phyloP scores from a whole-genome alignment of 2,888 invertebrate species.

The Eupelmus urozonus region DNA sequence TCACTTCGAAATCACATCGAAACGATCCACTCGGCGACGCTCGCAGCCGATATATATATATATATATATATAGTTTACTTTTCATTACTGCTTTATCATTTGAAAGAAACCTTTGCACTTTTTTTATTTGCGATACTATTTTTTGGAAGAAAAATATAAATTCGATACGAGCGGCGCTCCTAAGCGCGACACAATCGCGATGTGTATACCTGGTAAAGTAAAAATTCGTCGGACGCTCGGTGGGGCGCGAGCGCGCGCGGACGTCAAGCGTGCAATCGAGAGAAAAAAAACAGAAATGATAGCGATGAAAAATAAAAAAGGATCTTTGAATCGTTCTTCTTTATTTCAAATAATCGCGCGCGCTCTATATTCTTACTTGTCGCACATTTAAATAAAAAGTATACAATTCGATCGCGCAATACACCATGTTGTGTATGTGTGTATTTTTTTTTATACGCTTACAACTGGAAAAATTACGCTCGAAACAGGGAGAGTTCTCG shows the following conservation, averaged over 20 bases:
- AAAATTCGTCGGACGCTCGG: constrained; percentile 54
- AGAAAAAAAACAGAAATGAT: constrained; percentile 39
- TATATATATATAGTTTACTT: no score
- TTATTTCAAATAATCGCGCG: constrained; percentile 55
- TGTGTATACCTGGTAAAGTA: constrained; percentile 45
- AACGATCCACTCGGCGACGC: no score
- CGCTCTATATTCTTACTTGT: constrained; percentile 54
- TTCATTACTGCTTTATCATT: no score
- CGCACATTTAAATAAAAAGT: constrained; percentile 59
- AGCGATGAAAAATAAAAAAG: constrained; percentile 16
- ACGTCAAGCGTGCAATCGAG: constrained; percentile 30
- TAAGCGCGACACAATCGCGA: constrained; percentile 51
- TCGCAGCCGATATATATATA: no score
- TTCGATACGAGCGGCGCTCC: constrained; percentile 48
- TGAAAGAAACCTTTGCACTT: no score
- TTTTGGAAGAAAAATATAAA: constrained; percentile 46
- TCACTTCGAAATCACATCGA: no score
- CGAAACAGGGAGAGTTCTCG: constrained; percentile 58
- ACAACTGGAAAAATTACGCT: constrained; percentile 61
- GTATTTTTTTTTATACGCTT: constrained; percentile 54
- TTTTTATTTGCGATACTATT: constrained; percentile 31
- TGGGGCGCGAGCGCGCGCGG: constrained; percentile 18
- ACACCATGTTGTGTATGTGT: constrained; percentile 46
- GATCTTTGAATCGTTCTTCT: constrained; percentile 42
- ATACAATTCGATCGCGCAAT: constrained; percentile 53